Evolutionary conservation across 2,888 invertebrate genomes (phyloP).

Genomic region (Elegia similella): DNA sequence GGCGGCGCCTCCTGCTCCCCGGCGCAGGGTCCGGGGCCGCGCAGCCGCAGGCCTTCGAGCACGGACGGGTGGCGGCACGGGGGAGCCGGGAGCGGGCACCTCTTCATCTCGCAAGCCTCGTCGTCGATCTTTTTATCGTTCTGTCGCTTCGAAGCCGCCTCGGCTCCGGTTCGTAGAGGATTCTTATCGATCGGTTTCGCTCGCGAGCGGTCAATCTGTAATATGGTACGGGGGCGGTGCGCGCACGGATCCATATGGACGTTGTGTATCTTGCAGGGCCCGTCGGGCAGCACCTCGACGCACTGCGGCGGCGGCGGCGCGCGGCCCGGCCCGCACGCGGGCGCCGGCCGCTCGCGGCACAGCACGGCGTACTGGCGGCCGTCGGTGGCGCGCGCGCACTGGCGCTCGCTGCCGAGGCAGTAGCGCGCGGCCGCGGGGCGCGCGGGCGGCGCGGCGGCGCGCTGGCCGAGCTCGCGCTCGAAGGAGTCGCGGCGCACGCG

Average conservation of each 20-base stretch:
- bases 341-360: constrained; percentile 15
- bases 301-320: constrained; percentile 34
- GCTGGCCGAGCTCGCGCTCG: constrained; percentile 33
- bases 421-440: constrained; percentile 16
- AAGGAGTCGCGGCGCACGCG: constrained; percentile 34
- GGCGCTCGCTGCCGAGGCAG: constrained; percentile 13
- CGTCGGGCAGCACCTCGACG: constrained; percentile 35
- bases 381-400: constrained; percentile 41
- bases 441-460: constrained; percentile 14
- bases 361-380: constrained; percentile 35
- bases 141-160: background rate
- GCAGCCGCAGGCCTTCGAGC: background rate
- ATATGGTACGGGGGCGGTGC: constrained; percentile 41
- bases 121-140: background rate
- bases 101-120: background rate
- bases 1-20: background rate
- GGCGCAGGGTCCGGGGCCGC: background rate
- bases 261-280: constrained; percentile 35
- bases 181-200: background rate
- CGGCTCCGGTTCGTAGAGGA: background rate
- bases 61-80: constrained; percentile 11
- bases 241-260: constrained; percentile 44
- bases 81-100: background rate
- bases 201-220: constrained; percentile 6
- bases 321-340: constrained; percentile 11